phyloP scores from a whole-genome alignment of 2,113 vertebrate genomes.

The Rhinolophus sinicus region DNA sequence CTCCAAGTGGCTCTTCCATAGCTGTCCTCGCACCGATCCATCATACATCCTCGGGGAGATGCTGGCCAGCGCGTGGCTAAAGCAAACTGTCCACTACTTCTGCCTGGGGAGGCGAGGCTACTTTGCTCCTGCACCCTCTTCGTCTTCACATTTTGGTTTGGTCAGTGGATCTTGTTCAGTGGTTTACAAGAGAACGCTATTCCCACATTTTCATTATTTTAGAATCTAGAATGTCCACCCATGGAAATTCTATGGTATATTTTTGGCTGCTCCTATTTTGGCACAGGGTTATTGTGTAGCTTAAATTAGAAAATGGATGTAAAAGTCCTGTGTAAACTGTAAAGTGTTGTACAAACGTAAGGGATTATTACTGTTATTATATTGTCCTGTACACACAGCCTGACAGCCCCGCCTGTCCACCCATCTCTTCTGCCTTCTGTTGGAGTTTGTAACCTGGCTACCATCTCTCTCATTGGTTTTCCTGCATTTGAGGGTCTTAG shows the following conservation, averaged over 20 bases:
- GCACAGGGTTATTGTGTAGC: conserved; percentile 33
- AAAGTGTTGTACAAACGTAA: conserved; percentile 44
- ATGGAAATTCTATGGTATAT: conserved; percentile 57
- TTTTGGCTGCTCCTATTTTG: conserved; percentile 64
- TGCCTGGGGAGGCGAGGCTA: not conserved
- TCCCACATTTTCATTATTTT: conserved; percentile 41
- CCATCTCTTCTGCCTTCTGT: conserved; percentile 31
- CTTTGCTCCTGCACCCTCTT: not conserved
- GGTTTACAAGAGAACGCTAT: not conserved
- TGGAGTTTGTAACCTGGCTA: conserved; percentile 9
- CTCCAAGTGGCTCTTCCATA: not conserved
- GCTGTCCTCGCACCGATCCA: not conserved
- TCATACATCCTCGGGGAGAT: not conserved
- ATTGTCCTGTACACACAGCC: conserved; percentile 46
- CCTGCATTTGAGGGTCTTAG: not conserved
- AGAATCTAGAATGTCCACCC: conserved; percentile 50
- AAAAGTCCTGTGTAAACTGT: conserved; percentile 59
- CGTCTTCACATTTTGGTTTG: not conserved
- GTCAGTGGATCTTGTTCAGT: not conserved
- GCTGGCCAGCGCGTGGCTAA: not conserved
- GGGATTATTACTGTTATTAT: conserved; percentile 73
- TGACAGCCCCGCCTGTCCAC: not conserved
- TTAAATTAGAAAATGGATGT: conserved; percentile 64
- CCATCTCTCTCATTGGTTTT: not conserved
- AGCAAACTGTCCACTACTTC: not conserved